Conservation (phyloP, 2,113 vertebrate genomes). For the Chloroceryle aenea region DNA sequence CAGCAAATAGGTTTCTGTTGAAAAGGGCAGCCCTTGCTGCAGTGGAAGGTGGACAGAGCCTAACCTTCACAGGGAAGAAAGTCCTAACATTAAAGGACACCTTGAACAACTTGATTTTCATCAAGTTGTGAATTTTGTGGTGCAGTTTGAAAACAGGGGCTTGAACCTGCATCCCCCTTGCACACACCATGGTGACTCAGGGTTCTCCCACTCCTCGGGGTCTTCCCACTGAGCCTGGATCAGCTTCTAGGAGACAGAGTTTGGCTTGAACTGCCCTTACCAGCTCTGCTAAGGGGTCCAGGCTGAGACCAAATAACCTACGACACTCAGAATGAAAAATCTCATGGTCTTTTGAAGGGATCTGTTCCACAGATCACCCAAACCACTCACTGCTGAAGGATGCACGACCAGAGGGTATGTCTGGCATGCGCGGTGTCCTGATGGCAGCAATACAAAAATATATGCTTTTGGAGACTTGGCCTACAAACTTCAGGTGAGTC, state of each 20-base stretch:
- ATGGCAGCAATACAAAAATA: neutral
- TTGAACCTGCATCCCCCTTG: neutral
- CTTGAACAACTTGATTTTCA: neutral
- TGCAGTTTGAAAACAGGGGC: neutral
- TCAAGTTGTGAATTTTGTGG: neutral
- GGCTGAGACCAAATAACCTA: neutral
- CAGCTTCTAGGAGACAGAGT: neutral
- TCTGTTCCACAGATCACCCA: neutral
- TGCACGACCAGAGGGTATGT: neutral
- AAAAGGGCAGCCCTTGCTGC: neutral
- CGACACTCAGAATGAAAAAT: neutral
- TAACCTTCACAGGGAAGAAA: neutral
- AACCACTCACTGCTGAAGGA: neutral
- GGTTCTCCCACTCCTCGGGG: neutral
- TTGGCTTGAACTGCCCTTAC: neutral
- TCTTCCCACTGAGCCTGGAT: neutral
- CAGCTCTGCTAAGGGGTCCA: neutral
- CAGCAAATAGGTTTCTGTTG: neutral
- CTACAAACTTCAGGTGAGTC: neutral
- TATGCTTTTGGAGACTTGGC: neutral
- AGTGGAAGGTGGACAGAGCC: neutral
- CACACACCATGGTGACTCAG: accelerated
- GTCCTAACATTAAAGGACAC: neutral
- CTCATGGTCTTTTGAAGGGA: neutral
- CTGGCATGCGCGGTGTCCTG: too few species aligned